phyloP scores from a whole-genome alignment of 1,140 invertebrate species.

The Danaus plexippus region DNA sequence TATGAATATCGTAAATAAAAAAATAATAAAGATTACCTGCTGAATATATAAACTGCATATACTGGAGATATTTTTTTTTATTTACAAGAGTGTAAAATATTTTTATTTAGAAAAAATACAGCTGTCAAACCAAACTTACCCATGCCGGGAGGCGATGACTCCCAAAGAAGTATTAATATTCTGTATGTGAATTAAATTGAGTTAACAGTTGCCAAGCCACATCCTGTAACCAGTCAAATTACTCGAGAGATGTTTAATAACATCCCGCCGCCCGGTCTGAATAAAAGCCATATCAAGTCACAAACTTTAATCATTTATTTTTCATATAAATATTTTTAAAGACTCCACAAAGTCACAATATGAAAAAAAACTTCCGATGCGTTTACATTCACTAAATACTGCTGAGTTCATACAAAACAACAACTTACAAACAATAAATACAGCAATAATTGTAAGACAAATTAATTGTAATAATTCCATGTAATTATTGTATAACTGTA shows the following conservation, averaged over 20 bases:
- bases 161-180: background rate
- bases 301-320: slow-evolving; percentile 58
- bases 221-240: background rate
- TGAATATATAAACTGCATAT: no score
- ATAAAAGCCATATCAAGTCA: slow-evolving; percentile 52
- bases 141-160: no score
- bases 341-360: slow-evolving; percentile 67
- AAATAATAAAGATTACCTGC: no score
- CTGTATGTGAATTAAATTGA: background rate
- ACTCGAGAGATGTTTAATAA: background rate
- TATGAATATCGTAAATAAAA: no score
- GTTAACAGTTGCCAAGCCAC: background rate
- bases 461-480: slow-evolving; percentile 62
- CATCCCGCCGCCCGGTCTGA: slow-evolving; percentile 12
- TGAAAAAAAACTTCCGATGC: slow-evolving; percentile 57
- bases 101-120: no score
- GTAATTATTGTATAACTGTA: slow-evolving; percentile 31
- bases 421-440: slow-evolving; percentile 68
- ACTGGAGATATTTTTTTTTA: no score
- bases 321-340: slow-evolving; percentile 71
- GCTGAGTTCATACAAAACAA: slow-evolving; percentile 58
- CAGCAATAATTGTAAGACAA: slow-evolving; percentile 57
- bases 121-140: no score
- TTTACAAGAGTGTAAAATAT: no score
- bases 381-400: slow-evolving; percentile 61